A percentile compares a stretch with the other conserved stretches of the same genome.
These are phyloP conservation scores for Drosophila ficusphila DNA, from an alignment of 1,140 invertebrate species.

Conservation along the genomic window DNA sequence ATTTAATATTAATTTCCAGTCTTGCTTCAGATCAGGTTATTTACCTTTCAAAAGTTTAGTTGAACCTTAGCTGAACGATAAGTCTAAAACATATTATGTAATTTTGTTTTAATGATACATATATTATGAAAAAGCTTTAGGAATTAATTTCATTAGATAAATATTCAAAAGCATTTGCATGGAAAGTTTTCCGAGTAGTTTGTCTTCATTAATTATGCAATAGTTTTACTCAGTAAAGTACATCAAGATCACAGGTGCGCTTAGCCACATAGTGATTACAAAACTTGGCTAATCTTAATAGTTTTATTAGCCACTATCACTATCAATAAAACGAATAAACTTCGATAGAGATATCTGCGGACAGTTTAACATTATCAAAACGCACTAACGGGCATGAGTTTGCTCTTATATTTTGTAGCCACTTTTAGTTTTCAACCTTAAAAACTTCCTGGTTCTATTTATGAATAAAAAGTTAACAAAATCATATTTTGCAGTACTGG, in stretches of 20 bases:
- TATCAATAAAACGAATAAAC: conserved; percentile 8
- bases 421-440: not conserved
- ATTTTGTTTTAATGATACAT: no score
- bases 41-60: no score
- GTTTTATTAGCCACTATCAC: conserved; percentile 23
- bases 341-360: conserved; percentile 2
- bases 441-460: no score
- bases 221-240: conserved; percentile 2
- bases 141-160: not conserved
- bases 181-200: not conserved
- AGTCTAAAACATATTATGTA: no score
- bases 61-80: no score
- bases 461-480: no score
- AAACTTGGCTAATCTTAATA: conserved; percentile 3
- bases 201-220: not conserved
- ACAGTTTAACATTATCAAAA: not conserved
- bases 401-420: not conserved
- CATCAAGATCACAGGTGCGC: conserved; percentile 13
- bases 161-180: no score
- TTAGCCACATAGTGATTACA: conserved; percentile 5
- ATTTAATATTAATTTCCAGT: no score
- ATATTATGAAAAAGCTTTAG: not conserved
- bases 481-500: no score
- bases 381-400: not conserved
- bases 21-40: no score